Evolutionary conservation across 2,113 vertebrate genomes (phyloP), one percentile per base, ranked within the genome.

Genomic region (Pleuronectes platessa): DNA sequence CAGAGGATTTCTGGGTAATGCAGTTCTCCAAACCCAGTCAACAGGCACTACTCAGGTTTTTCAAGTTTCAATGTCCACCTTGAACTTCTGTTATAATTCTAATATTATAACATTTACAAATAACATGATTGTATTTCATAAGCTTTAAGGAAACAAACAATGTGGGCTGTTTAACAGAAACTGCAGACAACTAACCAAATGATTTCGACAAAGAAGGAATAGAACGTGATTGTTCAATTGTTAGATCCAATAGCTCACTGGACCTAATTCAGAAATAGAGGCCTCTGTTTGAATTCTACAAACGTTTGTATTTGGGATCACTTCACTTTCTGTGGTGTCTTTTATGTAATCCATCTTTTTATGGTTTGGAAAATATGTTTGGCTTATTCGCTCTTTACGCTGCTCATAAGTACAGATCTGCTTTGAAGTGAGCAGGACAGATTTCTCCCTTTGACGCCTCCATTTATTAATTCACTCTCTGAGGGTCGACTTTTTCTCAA

Each of bases 401-500:
- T 23, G n/a, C 53, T 11, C 8, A 55, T 23, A n/a, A 11, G 26
- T 27, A 27, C 26, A 27, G 26, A 27, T 27, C 26, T 27, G 53
- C 14, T 35, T 18, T 18, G 10, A 56, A 20, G 26, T 21, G 13
- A 42, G 51, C 3, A 20, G 37, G 45, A 3, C 45, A 12, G 10
- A 27, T 13, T 27, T 8, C 61, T 68, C 3, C 37, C 24, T 24
- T 68, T 23, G 8, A 62, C 35, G 24, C 64, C 14, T n/a, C 18
- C 12, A 58, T 58, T 9, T 35, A 58, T 53, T 64, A 61, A 65
- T 31, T 27, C 27, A 1, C 58, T 31, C 27, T 54, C 53, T 21
- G 4, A 67, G 27, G 45, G 4, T 15, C 56, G 49, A 63, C 51
- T 61, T 74, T 64, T 49, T 62, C 18, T 61, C n/a, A 80, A 68